phyloP scores from a whole-genome alignment of 2,888 invertebrate species.

The Philonicus albiceps region DNA sequence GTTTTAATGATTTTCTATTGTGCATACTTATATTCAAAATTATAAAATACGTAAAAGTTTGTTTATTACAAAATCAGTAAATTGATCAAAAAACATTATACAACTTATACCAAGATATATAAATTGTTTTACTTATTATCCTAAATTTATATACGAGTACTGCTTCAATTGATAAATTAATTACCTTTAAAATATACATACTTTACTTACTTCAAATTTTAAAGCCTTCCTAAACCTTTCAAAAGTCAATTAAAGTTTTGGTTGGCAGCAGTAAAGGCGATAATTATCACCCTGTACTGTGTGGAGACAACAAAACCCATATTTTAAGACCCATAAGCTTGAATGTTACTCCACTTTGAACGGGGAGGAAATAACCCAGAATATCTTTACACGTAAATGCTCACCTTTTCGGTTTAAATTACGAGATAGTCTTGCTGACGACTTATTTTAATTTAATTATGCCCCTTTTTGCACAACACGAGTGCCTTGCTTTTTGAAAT shows the following conservation, averaged over 20 bases:
- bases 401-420: not conserved
- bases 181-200: not conserved
- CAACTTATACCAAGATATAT: no score
- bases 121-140: no score
- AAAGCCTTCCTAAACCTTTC: not conserved
- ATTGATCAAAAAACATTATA: no score
- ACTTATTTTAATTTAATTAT: not conserved
- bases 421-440: not conserved
- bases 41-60: no score
- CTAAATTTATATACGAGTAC: no score
- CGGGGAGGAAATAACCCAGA: not conserved
- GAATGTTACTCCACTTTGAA: not conserved
- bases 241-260: not conserved
- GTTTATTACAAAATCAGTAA: no score
- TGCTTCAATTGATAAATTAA: not conserved
- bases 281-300: not conserved
- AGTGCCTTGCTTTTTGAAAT: not conserved
- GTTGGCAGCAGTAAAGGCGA: not conserved
- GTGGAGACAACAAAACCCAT: not conserved
- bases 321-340: not conserved
- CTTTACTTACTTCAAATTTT: not conserved
- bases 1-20: no score
- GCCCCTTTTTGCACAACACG: not conserved
- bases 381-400: not conserved
- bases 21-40: no score